phyloP scores from a whole-genome alignment of 2,113 vertebrate genomes.

The Tinamus guttatus region DNA sequence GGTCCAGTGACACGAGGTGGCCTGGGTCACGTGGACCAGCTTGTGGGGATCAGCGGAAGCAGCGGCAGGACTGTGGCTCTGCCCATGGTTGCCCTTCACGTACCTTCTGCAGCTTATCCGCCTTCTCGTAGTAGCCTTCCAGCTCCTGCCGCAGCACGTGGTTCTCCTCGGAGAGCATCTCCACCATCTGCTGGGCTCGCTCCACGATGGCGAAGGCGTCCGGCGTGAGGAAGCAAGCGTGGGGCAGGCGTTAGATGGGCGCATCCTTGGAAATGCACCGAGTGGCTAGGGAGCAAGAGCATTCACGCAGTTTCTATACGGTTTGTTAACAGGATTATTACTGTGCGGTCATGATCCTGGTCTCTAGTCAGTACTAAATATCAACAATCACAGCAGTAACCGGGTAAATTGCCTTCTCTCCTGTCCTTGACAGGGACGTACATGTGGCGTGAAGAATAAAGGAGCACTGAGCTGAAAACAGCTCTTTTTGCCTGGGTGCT shows the following conservation, averaged over 20 bases:
- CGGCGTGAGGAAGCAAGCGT: conserved; percentile 56
- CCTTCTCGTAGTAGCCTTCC: conserved; percentile 83
- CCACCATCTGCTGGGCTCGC: conserved; percentile 88
- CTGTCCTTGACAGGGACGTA: neutral
- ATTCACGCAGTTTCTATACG: neutral
- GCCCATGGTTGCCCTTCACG: neutral
- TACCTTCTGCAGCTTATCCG: conserved; percentile 88
- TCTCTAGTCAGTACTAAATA: neutral
- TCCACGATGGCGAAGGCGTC: conserved; percentile 85
- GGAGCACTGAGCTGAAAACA: neutral
- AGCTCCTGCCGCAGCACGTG: conserved; percentile 84
- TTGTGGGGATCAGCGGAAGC: neutral
- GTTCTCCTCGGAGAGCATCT: conserved; percentile 86
- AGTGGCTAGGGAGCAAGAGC: neutral
- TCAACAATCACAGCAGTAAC: neutral
- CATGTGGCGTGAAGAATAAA: neutral
- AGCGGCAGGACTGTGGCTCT: neutral
- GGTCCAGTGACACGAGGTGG: neutral
- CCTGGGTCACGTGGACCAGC: neutral
- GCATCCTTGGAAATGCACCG: rapidly evolving
- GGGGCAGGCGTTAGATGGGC: neutral
- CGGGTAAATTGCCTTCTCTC: neutral
- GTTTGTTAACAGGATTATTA: neutral
- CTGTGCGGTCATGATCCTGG: neutral
- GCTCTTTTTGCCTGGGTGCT: conserved; percentile 5